A percentile compares a stretch with the other conserved stretches of the same genome.
Evolutionary conservation across 1,140 invertebrate species (phyloP).

Genomic region (Euwallacea fornicatus): DNA sequence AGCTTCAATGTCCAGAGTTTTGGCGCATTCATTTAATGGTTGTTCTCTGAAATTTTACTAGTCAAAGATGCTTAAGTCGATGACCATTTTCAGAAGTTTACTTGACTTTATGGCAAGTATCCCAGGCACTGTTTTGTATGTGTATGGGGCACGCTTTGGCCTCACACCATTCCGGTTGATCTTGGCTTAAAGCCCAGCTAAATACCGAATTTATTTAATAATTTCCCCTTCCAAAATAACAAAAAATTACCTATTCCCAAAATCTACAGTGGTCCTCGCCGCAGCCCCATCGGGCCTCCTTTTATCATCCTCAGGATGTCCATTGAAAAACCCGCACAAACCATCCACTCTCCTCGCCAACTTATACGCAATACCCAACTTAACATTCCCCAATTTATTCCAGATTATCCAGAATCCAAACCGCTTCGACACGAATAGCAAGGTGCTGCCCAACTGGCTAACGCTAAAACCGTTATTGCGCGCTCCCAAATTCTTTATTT

Average conservation of each 20-base stretch:
- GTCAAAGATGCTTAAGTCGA: background rate
- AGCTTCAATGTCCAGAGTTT: constrained; percentile 64
- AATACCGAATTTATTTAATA: background rate
- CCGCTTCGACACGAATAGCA: constrained; percentile 65
- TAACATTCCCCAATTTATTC: constrained; percentile 68
- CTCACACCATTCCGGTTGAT: constrained; percentile 58
- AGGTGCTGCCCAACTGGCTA: constrained; percentile 65
- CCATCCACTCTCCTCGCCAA: constrained; percentile 68
- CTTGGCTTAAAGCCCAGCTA: constrained; percentile 64
- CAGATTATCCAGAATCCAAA: constrained; percentile 73
- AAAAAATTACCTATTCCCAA: constrained; percentile 62
- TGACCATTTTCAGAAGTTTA: constrained; percentile 40
- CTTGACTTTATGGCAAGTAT: constrained; percentile 64
- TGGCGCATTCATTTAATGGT: constrained; percentile 64
- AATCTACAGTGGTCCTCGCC: constrained; percentile 66
- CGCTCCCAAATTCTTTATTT: constrained; percentile 67
- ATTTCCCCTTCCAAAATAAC: background rate
- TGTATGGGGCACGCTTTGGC: constrained; percentile 60
- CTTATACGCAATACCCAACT: constrained; percentile 69
- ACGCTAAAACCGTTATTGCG: constrained; percentile 67
- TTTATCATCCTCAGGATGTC: constrained; percentile 66
- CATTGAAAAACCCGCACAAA: constrained; percentile 77
- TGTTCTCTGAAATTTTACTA: constrained; percentile 54
- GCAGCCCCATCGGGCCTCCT: constrained; percentile 66
- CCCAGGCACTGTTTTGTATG: constrained; percentile 63